Evolutionary conservation across 2,888 invertebrate genomes (phyloP), one percentile per base, ranked within the genome.

Genomic region (Microctonus brassicae): DNA sequence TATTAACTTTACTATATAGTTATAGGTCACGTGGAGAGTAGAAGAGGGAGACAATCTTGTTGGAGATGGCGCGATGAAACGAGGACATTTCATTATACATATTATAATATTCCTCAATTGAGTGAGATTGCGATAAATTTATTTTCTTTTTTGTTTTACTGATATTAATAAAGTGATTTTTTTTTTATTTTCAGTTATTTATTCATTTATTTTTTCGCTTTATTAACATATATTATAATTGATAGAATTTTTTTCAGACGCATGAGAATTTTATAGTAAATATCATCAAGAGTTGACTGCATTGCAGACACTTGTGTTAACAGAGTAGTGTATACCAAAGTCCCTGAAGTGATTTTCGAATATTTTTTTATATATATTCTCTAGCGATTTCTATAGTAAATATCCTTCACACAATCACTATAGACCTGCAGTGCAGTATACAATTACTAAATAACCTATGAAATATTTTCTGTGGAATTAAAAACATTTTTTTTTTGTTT

Each of bases 271-370:
- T n/a, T n/a, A n/a, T n/a, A n/a, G n/a, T 1, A 11, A 6, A 13
- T 74, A 76, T 77, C 74, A 77, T n/a, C 63, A 68, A 70, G 67
- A 74, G 77, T 78, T 76, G 76, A 75, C 79, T 75, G 79, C 79
- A 79, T 80, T 81, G 81, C 81, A 79, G 82, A 72, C 74, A 72
- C 72, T 7, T 3, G 69, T 70, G 69, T 76, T n/a, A n/a, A n/a
- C n/a, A n/a, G n/a, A n/a, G n/a, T n/a, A n/a, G n/a, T n/a, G n/a
- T n/a, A n/a, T n/a, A n/a, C n/a, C n/a, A n/a, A n/a, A n/a, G n/a
- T n/a, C n/a, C n/a, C n/a, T n/a, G n/a, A n/a, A n/a, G n/a, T n/a
- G 70, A 73, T 70, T 66, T 66, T 64, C 55, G 29, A 5, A 5
- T 69, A 5, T 69, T 66, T 57, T 70, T 63, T 55, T 42, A 17